A percentile compares a stretch with the other conserved stretches of the same genome.
Evolutionary conservation across 2,888 invertebrate genomes (phyloP).

Genomic region (Cerceris rybyensis): DNA sequence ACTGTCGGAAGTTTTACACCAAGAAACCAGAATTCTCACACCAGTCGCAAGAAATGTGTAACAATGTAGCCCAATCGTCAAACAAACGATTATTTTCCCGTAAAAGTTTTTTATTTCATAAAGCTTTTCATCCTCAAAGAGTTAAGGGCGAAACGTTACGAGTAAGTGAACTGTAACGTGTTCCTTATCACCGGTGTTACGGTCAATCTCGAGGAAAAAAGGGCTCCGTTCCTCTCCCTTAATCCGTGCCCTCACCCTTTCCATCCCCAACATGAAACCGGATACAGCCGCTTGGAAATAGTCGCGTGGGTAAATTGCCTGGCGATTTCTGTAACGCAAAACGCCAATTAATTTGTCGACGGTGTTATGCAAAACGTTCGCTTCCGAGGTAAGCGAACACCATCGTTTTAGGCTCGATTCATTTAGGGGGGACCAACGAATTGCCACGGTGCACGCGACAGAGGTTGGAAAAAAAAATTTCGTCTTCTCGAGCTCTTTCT

Average conservation of each 20-base stretch:
- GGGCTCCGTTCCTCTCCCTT: neutral
- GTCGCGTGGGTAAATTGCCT: constrained; percentile 6
- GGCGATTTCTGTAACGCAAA: constrained; percentile 32
- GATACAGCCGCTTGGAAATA: constrained; percentile 17
- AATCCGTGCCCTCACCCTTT: neutral
- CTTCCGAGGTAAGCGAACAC: constrained; percentile 26
- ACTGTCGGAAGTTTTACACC: too few relatives aligned
- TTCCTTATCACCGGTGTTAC: neutral
- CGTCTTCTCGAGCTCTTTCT: neutral
- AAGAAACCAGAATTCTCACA: too few relatives aligned
- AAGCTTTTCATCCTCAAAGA: too few relatives aligned
- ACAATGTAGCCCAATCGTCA: too few relatives aligned
- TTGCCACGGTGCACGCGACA: constrained; percentile 46
- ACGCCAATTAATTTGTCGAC: constrained; percentile 39
- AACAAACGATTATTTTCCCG: too few relatives aligned
- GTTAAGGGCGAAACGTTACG: too few relatives aligned
- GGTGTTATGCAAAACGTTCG: constrained; percentile 40
- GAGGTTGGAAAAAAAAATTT: constrained; percentile 20
- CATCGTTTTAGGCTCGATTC: constrained; percentile 11
- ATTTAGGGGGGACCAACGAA: constrained; percentile 31
- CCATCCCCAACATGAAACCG: constrained; percentile 13
- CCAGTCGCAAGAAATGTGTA: too few relatives aligned
- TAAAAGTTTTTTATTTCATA: too few relatives aligned
- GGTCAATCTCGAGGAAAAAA: neutral
- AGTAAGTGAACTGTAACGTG: neutral